Percentiles rank a stretch among this genome's conserved stretches.
These are phyloP conservation scores for Thamnophis sirtalis DNA, from an alignment of 2,113 vertebrate genomes.

Conservation along the genomic window DNA sequence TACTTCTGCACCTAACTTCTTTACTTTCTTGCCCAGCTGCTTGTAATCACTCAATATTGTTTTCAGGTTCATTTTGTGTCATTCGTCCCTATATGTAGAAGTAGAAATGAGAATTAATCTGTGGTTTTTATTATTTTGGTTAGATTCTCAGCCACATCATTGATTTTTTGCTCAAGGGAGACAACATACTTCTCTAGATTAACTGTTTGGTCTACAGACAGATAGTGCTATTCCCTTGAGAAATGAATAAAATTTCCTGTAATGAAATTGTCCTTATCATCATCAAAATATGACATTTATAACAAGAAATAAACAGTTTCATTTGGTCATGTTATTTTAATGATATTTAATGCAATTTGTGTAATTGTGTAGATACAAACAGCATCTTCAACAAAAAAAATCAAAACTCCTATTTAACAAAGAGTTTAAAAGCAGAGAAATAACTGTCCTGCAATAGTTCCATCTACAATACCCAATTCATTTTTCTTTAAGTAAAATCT, in stretches of 20 bases:
- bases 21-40: neutral
- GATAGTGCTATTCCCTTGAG: too few species aligned
- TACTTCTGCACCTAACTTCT: neutral
- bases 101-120: too few species aligned
- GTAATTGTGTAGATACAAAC: conserved; percentile 50
- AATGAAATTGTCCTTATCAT: neutral
- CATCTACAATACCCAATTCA: conserved; percentile 58
- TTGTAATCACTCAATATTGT: neutral
- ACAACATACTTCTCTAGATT: too few species aligned
- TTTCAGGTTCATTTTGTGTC: neutral
- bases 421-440: conserved; percentile 51
- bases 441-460: conserved; percentile 46
- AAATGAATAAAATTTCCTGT: neutral
- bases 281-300: neutral
- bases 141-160: too few species aligned
- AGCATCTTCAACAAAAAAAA: conserved; percentile 32
- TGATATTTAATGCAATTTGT: conserved; percentile 41
- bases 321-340: conserved; percentile 54
- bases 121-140: too few species aligned
- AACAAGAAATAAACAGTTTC: neutral
- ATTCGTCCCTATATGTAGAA: neutral
- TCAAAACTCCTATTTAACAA: conserved; percentile 41
- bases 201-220: too few species aligned
- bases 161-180: too few species aligned
- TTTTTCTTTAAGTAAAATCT: conserved; percentile 59